Evolutionary conservation across 92 coral and sea anemone species (phyloP).

Genomic region (Siderastrea radians): DNA sequence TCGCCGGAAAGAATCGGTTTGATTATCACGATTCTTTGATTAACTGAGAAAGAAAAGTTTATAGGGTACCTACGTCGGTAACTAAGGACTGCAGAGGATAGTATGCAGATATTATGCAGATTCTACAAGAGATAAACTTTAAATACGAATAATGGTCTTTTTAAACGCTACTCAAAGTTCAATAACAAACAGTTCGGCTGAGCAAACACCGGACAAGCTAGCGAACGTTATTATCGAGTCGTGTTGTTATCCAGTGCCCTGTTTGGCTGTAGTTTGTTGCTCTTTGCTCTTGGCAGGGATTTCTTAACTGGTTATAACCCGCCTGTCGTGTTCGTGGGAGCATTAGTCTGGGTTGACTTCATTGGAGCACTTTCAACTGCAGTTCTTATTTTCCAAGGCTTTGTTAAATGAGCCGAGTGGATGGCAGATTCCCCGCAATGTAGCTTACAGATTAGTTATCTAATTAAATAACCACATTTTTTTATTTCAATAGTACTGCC

Average conservation of each 20-base stretch:
- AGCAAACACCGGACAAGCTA: slow-evolving; percentile 4
- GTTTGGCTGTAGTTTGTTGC: slow-evolving; percentile 56
- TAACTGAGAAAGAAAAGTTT: too few relatives aligned
- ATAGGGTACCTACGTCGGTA: too few relatives aligned
- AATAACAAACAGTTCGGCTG: slow-evolving; percentile 6
- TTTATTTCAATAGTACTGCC: neutral
- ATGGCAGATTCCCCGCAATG: slow-evolving; percentile 66
- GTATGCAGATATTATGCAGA: neutral
- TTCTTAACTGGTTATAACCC: slow-evolving; percentile 62
- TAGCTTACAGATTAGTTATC: slow-evolving; percentile 50
- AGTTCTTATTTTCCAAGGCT: slow-evolving; percentile 64
- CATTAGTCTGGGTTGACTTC: slow-evolving; percentile 76
- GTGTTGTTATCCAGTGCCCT: slow-evolving; percentile 21
- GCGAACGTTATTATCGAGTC: neutral
- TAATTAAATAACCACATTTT: neutral
- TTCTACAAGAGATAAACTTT: neutral
- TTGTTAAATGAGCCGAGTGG: slow-evolving; percentile 55
- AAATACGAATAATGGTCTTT: neutral
- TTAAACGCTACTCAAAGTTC: slow-evolving; percentile 6
- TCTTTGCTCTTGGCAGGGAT: slow-evolving; percentile 62
- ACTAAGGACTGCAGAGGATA: too few relatives aligned
- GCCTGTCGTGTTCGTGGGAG: slow-evolving; percentile 61
- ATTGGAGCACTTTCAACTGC: slow-evolving; percentile 60
- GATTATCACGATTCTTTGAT: too few relatives aligned
- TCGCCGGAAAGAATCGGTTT: too few relatives aligned